phyloP scores from a whole-genome alignment of 2,797 vertebrate genomes.

The Megalops cyprinoides region DNA sequence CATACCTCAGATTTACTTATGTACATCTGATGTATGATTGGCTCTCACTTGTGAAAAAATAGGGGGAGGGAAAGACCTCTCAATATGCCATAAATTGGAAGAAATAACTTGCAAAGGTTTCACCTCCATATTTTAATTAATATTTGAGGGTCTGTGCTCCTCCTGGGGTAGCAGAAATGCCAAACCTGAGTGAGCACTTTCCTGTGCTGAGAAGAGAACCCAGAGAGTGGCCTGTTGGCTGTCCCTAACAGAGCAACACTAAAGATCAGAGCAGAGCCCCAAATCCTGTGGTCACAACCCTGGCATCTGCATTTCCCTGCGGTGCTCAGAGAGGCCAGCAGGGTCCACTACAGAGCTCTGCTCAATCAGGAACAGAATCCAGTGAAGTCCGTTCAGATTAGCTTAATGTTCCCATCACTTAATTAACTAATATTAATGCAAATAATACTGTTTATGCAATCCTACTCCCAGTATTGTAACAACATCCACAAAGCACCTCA shows the following conservation, averaged over 20 bases:
- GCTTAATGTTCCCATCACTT: not conserved
- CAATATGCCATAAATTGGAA: not conserved
- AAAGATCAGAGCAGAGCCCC: not conserved
- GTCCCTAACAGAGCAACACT: not conserved
- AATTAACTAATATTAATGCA: no score
- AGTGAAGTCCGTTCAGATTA: not conserved
- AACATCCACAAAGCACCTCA: not conserved
- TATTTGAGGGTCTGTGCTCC: not conserved
- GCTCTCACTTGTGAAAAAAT: not conserved
- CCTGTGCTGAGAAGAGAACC: not conserved
- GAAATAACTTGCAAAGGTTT: not conserved
- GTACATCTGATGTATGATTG: no score
- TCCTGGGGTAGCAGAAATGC: not conserved
- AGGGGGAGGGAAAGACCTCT: not conserved
- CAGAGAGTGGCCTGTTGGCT: not conserved
- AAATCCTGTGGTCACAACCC: not conserved
- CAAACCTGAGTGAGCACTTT: not conserved
- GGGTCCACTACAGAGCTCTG: not conserved
- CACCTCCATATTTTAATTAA: slow-evolving; percentile 8
- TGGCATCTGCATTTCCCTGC: not conserved
- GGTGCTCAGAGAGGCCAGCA: not conserved
- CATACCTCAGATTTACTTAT: no score
- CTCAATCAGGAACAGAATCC: not conserved
- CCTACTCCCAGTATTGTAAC: not conserved
- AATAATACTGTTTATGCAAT: no score